Evolutionary conservation across 2,797 vertebrate species (phyloP).

Genomic region (Orestias chungarensis): DNA sequence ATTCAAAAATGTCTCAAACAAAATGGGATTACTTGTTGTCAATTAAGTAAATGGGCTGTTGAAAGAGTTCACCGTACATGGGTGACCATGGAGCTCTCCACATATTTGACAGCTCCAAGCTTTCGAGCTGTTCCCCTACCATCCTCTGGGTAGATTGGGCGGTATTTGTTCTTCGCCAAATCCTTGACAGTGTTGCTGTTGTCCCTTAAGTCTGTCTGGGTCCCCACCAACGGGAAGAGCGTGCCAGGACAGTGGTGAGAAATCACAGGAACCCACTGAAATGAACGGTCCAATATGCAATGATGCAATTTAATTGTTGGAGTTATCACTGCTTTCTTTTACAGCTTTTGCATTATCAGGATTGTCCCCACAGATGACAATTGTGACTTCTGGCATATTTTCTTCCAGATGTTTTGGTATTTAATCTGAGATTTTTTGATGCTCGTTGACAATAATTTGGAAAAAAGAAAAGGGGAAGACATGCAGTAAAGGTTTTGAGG

Average conservation of each 20-base stretch:
- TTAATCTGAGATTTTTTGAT: no score
- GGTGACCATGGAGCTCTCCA: constrained; percentile 96
- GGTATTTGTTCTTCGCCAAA: constrained; percentile 98
- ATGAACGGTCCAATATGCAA: no score
- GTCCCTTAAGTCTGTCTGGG: constrained; percentile 94
- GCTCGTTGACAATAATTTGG: no score
- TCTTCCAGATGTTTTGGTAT: no score
- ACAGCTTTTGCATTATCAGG: no score
- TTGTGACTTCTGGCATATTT: no score
- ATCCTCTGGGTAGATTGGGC: constrained; percentile 89
- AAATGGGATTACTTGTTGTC: not conserved
- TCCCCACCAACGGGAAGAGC: constrained; percentile 96
- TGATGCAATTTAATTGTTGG: not conserved
- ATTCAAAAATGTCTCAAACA: not conserved
- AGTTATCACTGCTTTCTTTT: not conserved
- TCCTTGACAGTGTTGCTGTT: constrained; percentile 96
- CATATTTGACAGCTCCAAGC: constrained; percentile 95
- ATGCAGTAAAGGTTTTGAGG: no score
- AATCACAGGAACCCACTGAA: constrained; percentile 98
- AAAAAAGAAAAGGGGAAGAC: no score
- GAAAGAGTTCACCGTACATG: constrained; percentile 81
- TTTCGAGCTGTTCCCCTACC: constrained; percentile 94
- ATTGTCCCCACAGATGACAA: no score
- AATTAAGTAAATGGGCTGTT: not conserved
- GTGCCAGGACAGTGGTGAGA: constrained; percentile 97